These are phyloP conservation scores for Aphis gossypii DNA, from an alignment of 1,140 invertebrate species.

Conservation along the genomic window DNA sequence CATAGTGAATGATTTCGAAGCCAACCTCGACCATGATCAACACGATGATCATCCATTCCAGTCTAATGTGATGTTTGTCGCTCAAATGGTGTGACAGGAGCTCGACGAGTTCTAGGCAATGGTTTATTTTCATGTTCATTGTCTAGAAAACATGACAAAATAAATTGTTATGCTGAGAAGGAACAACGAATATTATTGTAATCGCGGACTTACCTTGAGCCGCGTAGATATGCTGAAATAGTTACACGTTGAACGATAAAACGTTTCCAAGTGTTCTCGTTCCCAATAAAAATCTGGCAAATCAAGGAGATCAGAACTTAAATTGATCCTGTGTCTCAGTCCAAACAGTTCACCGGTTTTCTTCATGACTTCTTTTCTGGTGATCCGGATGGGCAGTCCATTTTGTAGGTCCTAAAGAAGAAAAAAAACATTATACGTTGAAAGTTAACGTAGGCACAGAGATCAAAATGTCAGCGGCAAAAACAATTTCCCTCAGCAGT, in stretches of 20 bases:
- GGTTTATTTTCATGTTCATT: constrained; percentile 92
- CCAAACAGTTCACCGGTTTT: constrained; percentile 92
- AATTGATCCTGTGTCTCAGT: constrained; percentile 86
- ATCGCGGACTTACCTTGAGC: constrained; percentile 72
- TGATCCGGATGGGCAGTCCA: constrained; percentile 74
- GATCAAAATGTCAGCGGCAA: too few species aligned
- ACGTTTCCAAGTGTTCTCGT: constrained; percentile 80
- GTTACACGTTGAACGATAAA: constrained; percentile 81
- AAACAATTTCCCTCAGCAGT: too few species aligned
- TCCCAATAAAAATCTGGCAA: constrained; percentile 99
- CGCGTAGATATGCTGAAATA: constrained; percentile 86
- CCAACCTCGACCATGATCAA: constrained; percentile 93
- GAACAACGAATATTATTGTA: neutral
- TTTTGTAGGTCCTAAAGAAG: constrained; percentile 72
- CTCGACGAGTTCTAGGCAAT: constrained; percentile 90
- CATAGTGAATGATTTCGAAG: constrained; percentile 85
- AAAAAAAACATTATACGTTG: neutral
- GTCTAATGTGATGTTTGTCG: constrained; percentile 86
- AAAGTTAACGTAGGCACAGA: too few species aligned
- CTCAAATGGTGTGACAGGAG: constrained; percentile 86
- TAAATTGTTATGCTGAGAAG: neutral
- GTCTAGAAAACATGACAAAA: constrained; percentile 69
- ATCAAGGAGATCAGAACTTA: constrained; percentile 91
- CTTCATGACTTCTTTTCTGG: constrained; percentile 76
- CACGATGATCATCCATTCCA: constrained; percentile 97